Evolutionary conservation across 1,140 invertebrate genomes (phyloP).

Genomic region (Uloborus diversus): DNA sequence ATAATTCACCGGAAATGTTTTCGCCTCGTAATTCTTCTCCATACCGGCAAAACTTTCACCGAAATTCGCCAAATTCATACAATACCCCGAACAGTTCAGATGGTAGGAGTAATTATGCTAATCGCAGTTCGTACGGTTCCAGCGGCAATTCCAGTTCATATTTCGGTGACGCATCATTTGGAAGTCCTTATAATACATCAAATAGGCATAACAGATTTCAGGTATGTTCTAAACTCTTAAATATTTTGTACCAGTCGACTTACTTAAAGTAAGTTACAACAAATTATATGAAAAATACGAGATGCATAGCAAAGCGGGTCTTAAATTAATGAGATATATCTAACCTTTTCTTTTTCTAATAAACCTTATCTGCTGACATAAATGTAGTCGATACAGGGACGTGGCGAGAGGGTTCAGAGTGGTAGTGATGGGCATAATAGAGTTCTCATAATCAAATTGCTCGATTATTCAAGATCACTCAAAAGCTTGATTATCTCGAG

Average conservation of each 20-base stretch:
- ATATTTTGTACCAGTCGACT: not conserved
- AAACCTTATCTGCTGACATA: not conserved
- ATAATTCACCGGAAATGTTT: not conserved
- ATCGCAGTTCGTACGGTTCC: not conserved
- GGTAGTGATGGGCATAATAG: too few relatives aligned
- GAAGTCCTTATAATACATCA: not conserved
- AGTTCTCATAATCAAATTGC: too few relatives aligned
- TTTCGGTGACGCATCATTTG: not conserved
- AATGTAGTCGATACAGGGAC: not conserved
- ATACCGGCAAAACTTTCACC: too few relatives aligned
- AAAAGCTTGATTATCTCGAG: too few relatives aligned
- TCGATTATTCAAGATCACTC: too few relatives aligned
- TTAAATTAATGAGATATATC: not conserved
- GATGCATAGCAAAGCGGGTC: not conserved
- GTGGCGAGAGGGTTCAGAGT: not conserved
- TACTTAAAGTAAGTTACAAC: not conserved
- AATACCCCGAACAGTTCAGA: not conserved
- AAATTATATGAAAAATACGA: not conserved
- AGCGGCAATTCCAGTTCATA: not conserved
- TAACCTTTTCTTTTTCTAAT: not conserved
- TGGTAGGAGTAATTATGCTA: not conserved
- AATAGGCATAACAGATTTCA: not conserved
- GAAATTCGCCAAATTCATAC: not conserved
- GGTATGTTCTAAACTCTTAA: not conserved
- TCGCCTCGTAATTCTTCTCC: not conserved